Evolutionary conservation across 2,113 vertebrate genomes (phyloP), one percentile per base, ranked within the genome.

Genomic region (Paracanthobrama guichenoti): DNA sequence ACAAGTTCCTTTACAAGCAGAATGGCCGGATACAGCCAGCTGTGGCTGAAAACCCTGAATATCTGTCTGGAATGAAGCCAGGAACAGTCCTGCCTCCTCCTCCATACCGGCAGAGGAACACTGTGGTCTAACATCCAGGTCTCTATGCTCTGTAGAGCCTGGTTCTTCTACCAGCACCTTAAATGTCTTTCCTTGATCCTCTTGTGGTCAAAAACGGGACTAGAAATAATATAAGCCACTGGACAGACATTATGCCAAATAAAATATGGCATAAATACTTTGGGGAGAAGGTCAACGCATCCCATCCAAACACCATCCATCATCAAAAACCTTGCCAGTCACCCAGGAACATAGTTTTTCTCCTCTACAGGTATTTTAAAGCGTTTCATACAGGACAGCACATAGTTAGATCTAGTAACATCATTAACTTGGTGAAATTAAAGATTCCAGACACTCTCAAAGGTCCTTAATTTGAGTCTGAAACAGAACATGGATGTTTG

Each of bases 61-160:
- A 98, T 93, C 95, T 97, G 93, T 95, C 97, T 0, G 95, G 97
- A 14, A 90, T 97, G 90, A 98, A 98, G 89, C 94, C 97, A 18
- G 96, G 96, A 92, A 93, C 96, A 20, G 95, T 97, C 88, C 92
- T 99, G 92, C 97, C 98, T 3, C 97, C 98, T 1, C 98, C 98
- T 0, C 97, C 98, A 48, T 99, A 99, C 94, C 95, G 98, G 90
- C 98, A 99, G 95, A 93, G 98, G 85, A 99, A 99, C 64, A 99
- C 98, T 60, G 97, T 99, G 94, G 98, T 99, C 92, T 99, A 95
- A n/a, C 6, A 62, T 83, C 62, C 24, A 1, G 6, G 55, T 83
- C 71, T 79, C 87, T 55, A 3, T 48, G 11, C 80, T 86, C 60
- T 66, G 35, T 76, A 53, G 67, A 75, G 67, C 84, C 81, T 74